Percentiles rank a stretch among this genome's conserved stretches.
Evolutionary conservation across 2,113 vertebrate genomes (phyloP).

Genomic region (Eulemur rufifrons): DNA sequence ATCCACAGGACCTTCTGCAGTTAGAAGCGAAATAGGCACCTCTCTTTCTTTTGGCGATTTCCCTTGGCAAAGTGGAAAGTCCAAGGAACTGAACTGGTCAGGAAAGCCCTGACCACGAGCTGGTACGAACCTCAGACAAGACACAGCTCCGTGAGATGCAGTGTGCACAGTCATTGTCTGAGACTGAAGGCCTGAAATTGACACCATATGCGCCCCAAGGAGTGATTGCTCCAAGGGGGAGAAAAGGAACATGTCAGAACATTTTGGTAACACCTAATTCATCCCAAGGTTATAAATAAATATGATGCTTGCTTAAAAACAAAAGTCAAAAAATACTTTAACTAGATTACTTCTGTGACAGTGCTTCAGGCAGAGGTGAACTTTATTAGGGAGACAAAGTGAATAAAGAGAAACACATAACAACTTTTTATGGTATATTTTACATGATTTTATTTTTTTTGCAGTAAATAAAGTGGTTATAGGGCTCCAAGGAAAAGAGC

Average conservation of each 20-base stretch:
- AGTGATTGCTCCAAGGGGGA: conserved; percentile 80
- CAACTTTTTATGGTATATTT: conserved; percentile 83
- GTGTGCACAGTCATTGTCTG: conserved; percentile 75
- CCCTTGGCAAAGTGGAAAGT: conserved; percentile 56
- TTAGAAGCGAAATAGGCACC: conserved; percentile 1
- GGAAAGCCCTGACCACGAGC: conserved; percentile 62
- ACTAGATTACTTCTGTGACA: conserved; percentile 75
- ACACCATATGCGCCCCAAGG: conserved; percentile 81
- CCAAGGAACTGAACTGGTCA: conserved; percentile 41
- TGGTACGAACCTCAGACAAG: conserved; percentile 75
- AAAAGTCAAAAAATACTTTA: conserved; percentile 81
- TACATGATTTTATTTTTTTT: conserved; percentile 85
- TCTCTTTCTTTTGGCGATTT: conserved; percentile 46
- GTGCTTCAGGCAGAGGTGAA: conserved; percentile 77
- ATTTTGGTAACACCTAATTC: conserved; percentile 86
- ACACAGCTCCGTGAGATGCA: conserved; percentile 72
- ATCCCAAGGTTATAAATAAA: conserved; percentile 83
- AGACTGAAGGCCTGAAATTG: conserved; percentile 79
- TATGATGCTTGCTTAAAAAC: conserved; percentile 82
- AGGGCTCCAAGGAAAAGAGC: conserved; percentile 85
- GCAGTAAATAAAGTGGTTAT: conserved; percentile 87
- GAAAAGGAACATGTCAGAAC: conserved; percentile 84
- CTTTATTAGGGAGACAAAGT: conserved; percentile 80
- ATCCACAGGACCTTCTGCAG: conserved; percentile 52
- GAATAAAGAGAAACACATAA: conserved; percentile 81